Base-by-base conservation (phyloP, 1,140 invertebrate genomes). In the Calycopis cecrops region DNA sequence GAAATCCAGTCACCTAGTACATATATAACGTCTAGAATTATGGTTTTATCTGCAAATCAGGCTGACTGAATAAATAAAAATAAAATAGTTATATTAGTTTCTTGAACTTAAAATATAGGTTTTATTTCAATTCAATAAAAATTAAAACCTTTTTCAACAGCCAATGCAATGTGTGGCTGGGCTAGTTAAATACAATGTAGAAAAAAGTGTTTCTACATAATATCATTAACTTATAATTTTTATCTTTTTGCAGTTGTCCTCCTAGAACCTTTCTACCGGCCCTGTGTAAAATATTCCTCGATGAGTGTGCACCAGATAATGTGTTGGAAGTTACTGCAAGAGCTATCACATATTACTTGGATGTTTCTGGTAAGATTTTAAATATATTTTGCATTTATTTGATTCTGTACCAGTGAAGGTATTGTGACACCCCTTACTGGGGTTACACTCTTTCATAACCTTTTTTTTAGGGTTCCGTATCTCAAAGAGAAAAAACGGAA, bases 181-280 rank as follows among this genome's bases (percentile, higher is more conserved):
- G n/a, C 9, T 37, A 37, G n/a, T 37, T 37, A 37, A 2, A n/a
- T 37, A 4, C 3, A 37, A 4, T 35, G 34, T 10, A 4, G 9
- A 10, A 37, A 8, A n/a, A 1, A 37, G 3, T 37, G 9, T n/a
- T 37, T 37, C 4, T 14, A 44, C 12, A 12, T 12, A 21, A 12
- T 12, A 21, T 28, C 18, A n/a, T 28, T 18, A 12, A 28, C 37
- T 42, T 21, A 53, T n/a, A 14, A 4, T 9, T 34, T 28, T 34
- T 11, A 38, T 53, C n/a, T 52, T 58, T 57, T 89, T 89, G 40
- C 77, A 99, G 97, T 80, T 99, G 98, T 88, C 98, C 98, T 53
- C 98, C 98, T 16, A 91, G 98, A 67, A 99, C 97, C 60, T 99
- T 99, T 90, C 89, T 99, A 56, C 98, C 98, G 63, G 98, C 98